Evolutionary conservation across 2,797 vertebrate species (phyloP), one percentile per base, ranked within the genome.

Genomic region (Todus mexicanus): DNA sequence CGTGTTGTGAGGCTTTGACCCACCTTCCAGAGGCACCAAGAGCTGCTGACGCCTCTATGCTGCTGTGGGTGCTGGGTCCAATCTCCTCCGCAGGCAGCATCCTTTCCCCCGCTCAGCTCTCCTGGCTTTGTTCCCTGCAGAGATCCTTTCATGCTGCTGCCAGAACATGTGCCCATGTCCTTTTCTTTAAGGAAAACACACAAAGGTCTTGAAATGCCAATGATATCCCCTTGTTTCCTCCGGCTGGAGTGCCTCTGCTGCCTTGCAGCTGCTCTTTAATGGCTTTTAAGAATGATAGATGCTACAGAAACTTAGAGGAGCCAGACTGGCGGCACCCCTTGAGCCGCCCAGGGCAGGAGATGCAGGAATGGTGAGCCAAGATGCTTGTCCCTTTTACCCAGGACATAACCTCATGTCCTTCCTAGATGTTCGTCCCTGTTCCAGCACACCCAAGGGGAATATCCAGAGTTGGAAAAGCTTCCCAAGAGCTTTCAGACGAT

Each of bases 201-300:
- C 70, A 93, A 93, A 94, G 81, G 87, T 87, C 92, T 87, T 8
- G 59, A 93, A 93, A 95, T 93, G 74, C 71, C 93, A 57, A 23
- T 3, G 37, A 11, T 0, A 14, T n/a, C 63, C 45, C 42, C 29
- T 4, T 5, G 71, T 26, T 71, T 66, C 50, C 68, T 64, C 40
- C 4, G 13, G 70, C 83, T 65, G 35, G 56, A 48, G 48, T 13
- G 57, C 57, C 66, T 64, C 78, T 66, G 54, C 65, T 51, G 89
- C 7, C 72, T 56, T 2, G 22, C 54, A 31, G 60, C 60, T 37
- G 66, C 77, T 68, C 27, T 40, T 64, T 51, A 40, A 68, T 53
- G 87, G 74, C 20, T 84, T 81, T 63, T 27, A 6, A 3, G 73
- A 51, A 38, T 40, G 22, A 37, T 9, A 15, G 54, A 59, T 18